Conservation (phyloP, 2,113 vertebrate species). For the Neolamprologus ventralis region DNA sequence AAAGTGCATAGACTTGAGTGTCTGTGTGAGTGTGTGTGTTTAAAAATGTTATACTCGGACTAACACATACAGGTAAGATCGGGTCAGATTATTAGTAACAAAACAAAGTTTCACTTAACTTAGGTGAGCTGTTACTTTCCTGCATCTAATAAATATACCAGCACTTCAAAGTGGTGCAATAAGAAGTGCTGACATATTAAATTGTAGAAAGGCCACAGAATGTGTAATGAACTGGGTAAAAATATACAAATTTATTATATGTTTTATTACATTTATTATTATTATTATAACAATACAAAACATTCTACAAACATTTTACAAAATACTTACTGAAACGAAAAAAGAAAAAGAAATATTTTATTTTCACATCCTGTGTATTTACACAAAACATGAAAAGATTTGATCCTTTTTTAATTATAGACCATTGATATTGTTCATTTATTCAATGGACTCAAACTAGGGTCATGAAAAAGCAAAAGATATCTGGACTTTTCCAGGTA, state of each 20-base stretch:
- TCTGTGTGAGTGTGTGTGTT: background rate
- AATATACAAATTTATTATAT: background rate
- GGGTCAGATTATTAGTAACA: background rate
- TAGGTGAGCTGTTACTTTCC: background rate
- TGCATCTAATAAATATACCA: background rate
- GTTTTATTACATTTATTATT: background rate
- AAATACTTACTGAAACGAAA: background rate
- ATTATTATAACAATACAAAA: background rate
- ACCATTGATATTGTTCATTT: background rate
- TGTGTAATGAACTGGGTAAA: background rate
- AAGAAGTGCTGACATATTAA: background rate
- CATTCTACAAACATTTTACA: background rate
- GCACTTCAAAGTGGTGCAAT: background rate
- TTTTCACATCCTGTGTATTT: background rate
- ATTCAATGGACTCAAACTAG: background rate
- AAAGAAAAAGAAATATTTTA: background rate
- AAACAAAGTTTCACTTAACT: background rate
- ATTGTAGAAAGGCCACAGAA: background rate
- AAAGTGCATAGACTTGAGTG: background rate
- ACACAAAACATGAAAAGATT: background rate
- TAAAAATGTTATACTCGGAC: background rate
- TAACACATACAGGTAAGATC: background rate
- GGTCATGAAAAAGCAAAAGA: background rate
- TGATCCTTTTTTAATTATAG: background rate
- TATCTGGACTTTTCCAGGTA: background rate